Percentiles rank a stretch among this genome's conserved stretches.
Conservation (phyloP, 2,797 vertebrate genomes). For the Buphagus erythrorhynchus region DNA sequence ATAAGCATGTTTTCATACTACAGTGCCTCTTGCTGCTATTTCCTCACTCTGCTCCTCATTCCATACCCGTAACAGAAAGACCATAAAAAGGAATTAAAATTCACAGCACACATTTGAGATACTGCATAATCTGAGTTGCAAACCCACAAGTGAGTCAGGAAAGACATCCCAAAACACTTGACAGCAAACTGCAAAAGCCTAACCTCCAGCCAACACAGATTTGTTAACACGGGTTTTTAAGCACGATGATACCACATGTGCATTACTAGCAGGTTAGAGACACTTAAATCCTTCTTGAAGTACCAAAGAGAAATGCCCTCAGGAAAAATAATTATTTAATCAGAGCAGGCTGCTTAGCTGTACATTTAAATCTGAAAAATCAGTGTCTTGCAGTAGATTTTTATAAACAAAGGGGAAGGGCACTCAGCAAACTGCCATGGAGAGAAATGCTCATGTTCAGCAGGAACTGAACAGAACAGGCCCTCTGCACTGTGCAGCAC, state of each 20-base stretch:
- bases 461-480: background rate
- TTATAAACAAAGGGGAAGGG: background rate
- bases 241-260: background rate
- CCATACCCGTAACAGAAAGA: background rate
- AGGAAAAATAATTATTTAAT: conserved; percentile 32
- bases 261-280: background rate
- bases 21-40: background rate
- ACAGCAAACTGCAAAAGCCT: background rate
- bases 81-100: background rate
- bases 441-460: background rate
- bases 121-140: background rate
- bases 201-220: background rate
- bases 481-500: background rate
- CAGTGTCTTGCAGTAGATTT: background rate
- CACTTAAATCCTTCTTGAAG: background rate
- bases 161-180: conserved; percentile 18
- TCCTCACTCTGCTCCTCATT: background rate
- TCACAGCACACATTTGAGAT: background rate
- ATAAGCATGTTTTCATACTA: background rate
- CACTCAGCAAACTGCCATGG: background rate
- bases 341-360: background rate
- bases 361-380: background rate
- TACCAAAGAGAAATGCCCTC: background rate
- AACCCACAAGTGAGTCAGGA: background rate
- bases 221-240: conserved; percentile 1